A percentile compares a stretch with the other conserved stretches of the same genome.
Conservation (phyloP, 2,888 invertebrate genomes). For the Thereva unica region DNA sequence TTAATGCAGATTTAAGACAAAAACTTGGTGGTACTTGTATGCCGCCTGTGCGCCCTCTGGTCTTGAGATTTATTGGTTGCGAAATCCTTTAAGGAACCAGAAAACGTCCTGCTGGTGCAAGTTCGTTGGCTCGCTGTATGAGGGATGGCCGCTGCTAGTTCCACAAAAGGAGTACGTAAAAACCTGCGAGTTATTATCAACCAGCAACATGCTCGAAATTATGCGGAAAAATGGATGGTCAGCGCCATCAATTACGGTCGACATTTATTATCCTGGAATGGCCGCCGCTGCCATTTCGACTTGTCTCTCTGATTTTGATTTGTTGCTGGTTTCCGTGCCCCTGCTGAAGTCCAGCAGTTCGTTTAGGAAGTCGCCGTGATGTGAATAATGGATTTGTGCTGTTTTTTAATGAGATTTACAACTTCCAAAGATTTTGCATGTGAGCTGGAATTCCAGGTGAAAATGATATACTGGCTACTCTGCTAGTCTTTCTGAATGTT, state of each 20-base stretch:
- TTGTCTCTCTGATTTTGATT: conserved; percentile 34
- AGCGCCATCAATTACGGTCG: conserved; percentile 16
- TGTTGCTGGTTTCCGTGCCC: conserved; percentile 12
- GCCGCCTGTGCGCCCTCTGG: conserved; percentile 13
- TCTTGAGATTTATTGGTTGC: conserved; percentile 15
- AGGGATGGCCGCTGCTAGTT: too few relatives aligned
- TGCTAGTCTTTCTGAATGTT: too few relatives aligned
- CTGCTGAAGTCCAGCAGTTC: too few relatives aligned
- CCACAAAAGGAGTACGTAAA: neutral
- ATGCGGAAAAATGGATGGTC: conserved; percentile 19
- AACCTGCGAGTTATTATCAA: neutral
- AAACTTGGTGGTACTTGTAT: neutral
- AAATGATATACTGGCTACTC: too few relatives aligned
- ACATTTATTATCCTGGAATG: conserved; percentile 20
- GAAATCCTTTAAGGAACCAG: neutral
- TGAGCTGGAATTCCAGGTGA: too few relatives aligned
- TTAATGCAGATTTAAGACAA: conserved; percentile 7
- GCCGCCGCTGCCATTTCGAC: conserved; percentile 24
- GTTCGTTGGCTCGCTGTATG: too few relatives aligned
- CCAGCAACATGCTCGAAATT: neutral
- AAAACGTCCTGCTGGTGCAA: too few relatives aligned
- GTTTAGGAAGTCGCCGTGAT: too few relatives aligned
- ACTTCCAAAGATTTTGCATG: too few relatives aligned
- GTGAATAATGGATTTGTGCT: too few relatives aligned
- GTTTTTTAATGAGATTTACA: too few relatives aligned